Conservation (phyloP, 2,888 invertebrate species). For the Stegana nigrithorax region DNA sequence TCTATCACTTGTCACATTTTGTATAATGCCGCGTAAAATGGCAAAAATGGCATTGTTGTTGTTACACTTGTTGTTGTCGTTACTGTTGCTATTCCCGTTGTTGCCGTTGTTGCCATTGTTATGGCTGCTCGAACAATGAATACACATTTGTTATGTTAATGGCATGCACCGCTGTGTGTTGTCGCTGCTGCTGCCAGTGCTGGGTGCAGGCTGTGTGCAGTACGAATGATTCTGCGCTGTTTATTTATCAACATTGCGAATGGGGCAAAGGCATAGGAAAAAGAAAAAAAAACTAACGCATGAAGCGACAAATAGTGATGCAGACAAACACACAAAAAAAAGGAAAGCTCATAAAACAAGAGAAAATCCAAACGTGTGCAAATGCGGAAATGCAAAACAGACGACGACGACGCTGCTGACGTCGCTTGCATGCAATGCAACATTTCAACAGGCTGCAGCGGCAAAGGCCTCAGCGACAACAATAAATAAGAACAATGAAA, state of each 20-base stretch:
- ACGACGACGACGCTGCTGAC: not conserved
- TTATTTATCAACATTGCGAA: not conserved
- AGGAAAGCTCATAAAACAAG: not conserved
- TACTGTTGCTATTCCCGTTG: slow-evolving; percentile 19
- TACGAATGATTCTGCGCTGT: not conserved
- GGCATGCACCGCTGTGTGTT: slow-evolving; percentile 38
- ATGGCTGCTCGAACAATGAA: slow-evolving; percentile 36
- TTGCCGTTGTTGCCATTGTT: not conserved
- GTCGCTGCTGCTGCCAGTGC: slow-evolving; percentile 21
- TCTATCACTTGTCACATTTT: slow-evolving; percentile 59
- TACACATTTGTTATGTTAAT: slow-evolving; percentile 50
- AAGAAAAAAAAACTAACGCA: not conserved
- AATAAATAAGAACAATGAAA: not conserved
- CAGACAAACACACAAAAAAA: not conserved
- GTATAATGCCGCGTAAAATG: slow-evolving; percentile 48
- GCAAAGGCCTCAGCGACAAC: too few relatives aligned
- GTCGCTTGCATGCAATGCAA: not conserved
- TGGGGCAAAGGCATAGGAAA: not conserved
- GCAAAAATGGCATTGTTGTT: slow-evolving; percentile 35
- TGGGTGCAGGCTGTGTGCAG: not conserved
- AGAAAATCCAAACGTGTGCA: not conserved
- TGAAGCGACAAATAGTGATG: not conserved
- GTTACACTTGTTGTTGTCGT: slow-evolving; percentile 15
- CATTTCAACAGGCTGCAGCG: not conserved
- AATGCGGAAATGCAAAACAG: too few relatives aligned